Evolutionary conservation across 2,888 invertebrate species (phyloP).

Genomic region (Erynnis tages): DNA sequence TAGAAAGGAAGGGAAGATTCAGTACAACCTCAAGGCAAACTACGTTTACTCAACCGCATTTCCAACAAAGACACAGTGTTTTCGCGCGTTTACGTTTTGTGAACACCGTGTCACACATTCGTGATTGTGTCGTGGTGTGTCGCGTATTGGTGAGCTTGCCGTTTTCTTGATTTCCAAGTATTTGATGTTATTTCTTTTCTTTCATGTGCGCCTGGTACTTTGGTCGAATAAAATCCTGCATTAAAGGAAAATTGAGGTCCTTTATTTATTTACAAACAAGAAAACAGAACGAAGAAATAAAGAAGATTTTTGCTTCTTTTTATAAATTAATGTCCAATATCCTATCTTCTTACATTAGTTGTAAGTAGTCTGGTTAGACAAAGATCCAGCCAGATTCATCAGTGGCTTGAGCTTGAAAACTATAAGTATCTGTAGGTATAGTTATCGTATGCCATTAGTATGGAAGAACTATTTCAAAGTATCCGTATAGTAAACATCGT

Average conservation of each 20-base stretch:
- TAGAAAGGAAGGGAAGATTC: conserved; percentile 43
- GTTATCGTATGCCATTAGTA: no score
- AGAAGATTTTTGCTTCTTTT: no score
- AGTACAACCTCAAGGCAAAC: conserved; percentile 71
- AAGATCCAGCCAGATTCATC: no score
- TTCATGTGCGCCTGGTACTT: conserved; percentile 60
- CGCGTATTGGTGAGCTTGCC: conserved; percentile 34
- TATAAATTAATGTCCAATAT: no score
- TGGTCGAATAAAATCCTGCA: conserved; percentile 48
- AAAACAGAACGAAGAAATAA: no score
- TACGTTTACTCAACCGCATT: conserved; percentile 70
- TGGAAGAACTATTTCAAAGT: no score
- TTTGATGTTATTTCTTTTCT: conserved; percentile 55
- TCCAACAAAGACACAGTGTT: conserved; percentile 54
- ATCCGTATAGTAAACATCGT: no score
- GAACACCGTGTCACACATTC: conserved; percentile 26
- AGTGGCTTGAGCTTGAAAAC: no score
- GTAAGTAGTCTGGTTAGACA: no score
- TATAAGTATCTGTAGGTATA: no score
- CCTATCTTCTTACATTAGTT: no score
- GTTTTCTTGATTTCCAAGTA: conserved; percentile 68
- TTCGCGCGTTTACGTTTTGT: conserved; percentile 25
- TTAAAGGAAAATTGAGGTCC: conserved; percentile 30
- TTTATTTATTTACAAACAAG: conserved; percentile 5
- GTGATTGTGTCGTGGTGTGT: conserved; percentile 41